Conservation (phyloP, 2,888 invertebrate species). For the Carcina quercana region DNA sequence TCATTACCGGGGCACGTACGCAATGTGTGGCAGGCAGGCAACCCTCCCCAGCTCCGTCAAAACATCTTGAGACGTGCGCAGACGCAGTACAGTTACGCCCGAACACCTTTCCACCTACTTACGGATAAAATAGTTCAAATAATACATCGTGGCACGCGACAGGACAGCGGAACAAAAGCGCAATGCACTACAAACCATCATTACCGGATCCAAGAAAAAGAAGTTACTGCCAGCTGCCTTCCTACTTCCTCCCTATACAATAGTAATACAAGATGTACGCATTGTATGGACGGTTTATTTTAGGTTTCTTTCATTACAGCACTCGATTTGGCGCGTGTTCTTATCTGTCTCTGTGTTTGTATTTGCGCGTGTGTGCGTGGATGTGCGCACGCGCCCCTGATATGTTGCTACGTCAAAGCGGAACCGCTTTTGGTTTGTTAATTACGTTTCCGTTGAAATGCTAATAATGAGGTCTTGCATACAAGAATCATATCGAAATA, state of each 20-base stretch:
- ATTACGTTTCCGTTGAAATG: too few species aligned
- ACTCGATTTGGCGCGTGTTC: constrained; percentile 69
- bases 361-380: constrained; percentile 22
- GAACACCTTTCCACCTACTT: constrained; percentile 71
- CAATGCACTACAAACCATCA: constrained; percentile 67
- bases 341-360: constrained; percentile 49
- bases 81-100: constrained; percentile 46
- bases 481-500: too few species aligned
- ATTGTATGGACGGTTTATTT: constrained; percentile 59
- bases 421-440: constrained; percentile 1
- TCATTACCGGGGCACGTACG: too few species aligned
- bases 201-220: constrained; percentile 57
- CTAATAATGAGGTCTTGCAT: too few species aligned
- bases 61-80: constrained; percentile 63
- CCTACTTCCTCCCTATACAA: constrained; percentile 69
- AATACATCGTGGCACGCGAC: constrained; percentile 61
- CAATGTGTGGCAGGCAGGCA: constrained; percentile 18
- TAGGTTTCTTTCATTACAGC: constrained; percentile 64
- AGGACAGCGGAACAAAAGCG: constrained; percentile 58
- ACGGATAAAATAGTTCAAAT: constrained; percentile 40
- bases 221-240: constrained; percentile 64
- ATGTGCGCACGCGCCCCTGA: constrained; percentile 23
- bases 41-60: constrained; percentile 32
- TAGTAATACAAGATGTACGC: constrained; percentile 65
- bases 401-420: not conserved